Evolutionary conservation across 2,797 vertebrate species (phyloP), one percentile per base, ranked within the genome.

Genomic region (Paedocypris micromegethes): DNA sequence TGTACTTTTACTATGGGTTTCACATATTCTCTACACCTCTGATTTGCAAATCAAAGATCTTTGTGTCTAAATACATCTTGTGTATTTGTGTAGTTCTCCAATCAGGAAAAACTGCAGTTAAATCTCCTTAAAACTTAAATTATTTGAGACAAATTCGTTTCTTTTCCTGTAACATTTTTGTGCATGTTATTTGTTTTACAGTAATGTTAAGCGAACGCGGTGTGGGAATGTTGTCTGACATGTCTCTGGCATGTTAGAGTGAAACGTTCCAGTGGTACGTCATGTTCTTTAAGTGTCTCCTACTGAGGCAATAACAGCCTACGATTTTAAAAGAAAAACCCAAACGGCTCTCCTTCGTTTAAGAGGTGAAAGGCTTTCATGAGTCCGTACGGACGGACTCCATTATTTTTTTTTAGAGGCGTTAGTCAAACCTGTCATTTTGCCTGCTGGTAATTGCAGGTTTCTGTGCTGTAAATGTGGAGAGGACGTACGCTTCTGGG

Each of bases 391-490:
- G 0, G n/a, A 38, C 4, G 3, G 23, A n/a, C 41, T 57, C 52
- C 5, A 6, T 58, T 43, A 3, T 64, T 44, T 38, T 43, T 2
- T 64, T 44, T 38, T 62, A 40, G 5, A 45, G 23, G 47, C 4
- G 37, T 61, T 68, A 23, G 63, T 6, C 42, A 48, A 58, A 53
- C 51, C 72, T 74, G 55, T 68, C 48, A 63, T 69, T 72, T 58
- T 3, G 50, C 23, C 53, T 51, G 37, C 41, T 47, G 53, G 6
- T 59, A 62, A 72, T 70, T 52, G 46, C 41, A 44, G 66, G 62
- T 63, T 72, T 51, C 9, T 51, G 4, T 42, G 9, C 40, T 5
- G 40, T 57, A 45, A 62, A 42, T 55, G 45, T 58, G 37, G 41
- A 43, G 42, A 39, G 47, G 56, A n/a, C 39, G 4, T 58, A 23